Evolutionary conservation across 2,888 invertebrate species (phyloP), one percentile per base, ranked within the genome.

Genomic region (Drosophila seclusa): DNA sequence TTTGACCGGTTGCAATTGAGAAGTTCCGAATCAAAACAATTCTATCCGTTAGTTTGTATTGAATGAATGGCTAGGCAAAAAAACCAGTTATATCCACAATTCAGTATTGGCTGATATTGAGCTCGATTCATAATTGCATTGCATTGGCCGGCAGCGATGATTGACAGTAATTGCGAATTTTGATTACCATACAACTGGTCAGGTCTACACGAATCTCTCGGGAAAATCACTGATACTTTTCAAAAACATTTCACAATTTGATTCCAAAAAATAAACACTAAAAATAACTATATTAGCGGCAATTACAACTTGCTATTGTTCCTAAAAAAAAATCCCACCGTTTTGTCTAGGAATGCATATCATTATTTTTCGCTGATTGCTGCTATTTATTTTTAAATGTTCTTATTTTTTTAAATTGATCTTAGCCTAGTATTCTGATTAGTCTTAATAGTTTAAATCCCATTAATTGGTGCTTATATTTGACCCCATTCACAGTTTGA

Each of bases 121-220:
- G 60, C 49, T 61, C 72, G 68, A 83, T 81, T 77, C 74, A 73
- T 77, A 87, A 79, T 83, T 72, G 62, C 67, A 78, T 83, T 73
- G 58, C 66, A 68, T 65, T 53, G 42, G 50, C 62, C 60, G 67
- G 52, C 67, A 55, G 62, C 67, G 66, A 59, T 71, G 76, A 86
- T 83, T 79, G 88, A 66, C 81, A 68, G 13, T 88, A 88, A 85
- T 88, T 81, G 83, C 61, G 3, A 62, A 36, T 62, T 16, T 67
- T 65, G 34, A 73, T 69, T 66, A 38, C 32, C 31, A 57, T 49
- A 52, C 27, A 52, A 65, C 32, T 16, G 50, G 34, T 27, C 48
- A 45, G 13, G 6, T 50, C 24, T 34, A 38, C 13, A 36, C 7
- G 40, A 18, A 21, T 55, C 13, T 50, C 10, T 38, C 60, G 67